These are phyloP conservation scores for Lithophane socia DNA, from an alignment of 2,888 invertebrate genomes.

Conservation along the genomic window DNA sequence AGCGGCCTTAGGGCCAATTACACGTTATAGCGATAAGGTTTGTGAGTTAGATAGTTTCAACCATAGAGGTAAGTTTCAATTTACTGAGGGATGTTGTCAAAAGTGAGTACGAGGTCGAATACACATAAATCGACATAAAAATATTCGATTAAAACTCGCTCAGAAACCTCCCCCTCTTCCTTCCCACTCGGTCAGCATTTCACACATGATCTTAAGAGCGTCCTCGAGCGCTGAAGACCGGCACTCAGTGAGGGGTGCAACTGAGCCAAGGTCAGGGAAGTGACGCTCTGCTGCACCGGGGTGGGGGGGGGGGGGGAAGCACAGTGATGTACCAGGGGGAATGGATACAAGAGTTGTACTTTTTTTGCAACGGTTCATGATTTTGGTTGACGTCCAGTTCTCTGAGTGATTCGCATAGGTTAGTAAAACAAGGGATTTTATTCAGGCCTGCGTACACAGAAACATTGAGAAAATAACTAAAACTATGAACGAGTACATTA, in stretches of 20 bases:
- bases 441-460: neutral
- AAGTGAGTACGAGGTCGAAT: neutral
- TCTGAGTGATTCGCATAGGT: neutral
- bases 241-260: conserved; percentile 41
- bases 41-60: neutral
- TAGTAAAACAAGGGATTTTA: neutral
- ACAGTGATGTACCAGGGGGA: conserved; percentile 15
- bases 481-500: neutral
- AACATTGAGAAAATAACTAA: neutral
- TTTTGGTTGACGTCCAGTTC: neutral
- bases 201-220: conserved; percentile 37
- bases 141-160: conserved; percentile 10
- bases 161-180: conserved; percentile 29
- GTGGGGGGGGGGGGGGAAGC: neutral
- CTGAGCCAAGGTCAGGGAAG: conserved; percentile 58
- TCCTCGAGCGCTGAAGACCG: conserved; percentile 30
- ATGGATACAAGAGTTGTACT: neutral
- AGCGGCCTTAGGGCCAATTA: neutral
- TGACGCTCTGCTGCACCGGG: conserved; percentile 40
- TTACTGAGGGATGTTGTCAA: neutral
- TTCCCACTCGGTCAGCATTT: conserved; percentile 38
- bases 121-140: neutral
- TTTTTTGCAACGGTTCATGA: neutral
- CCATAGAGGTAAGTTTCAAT: neutral
- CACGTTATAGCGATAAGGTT: neutral